Conservation (phyloP, 2,797 vertebrate genomes). For the Bucorvus abyssinicus region DNA sequence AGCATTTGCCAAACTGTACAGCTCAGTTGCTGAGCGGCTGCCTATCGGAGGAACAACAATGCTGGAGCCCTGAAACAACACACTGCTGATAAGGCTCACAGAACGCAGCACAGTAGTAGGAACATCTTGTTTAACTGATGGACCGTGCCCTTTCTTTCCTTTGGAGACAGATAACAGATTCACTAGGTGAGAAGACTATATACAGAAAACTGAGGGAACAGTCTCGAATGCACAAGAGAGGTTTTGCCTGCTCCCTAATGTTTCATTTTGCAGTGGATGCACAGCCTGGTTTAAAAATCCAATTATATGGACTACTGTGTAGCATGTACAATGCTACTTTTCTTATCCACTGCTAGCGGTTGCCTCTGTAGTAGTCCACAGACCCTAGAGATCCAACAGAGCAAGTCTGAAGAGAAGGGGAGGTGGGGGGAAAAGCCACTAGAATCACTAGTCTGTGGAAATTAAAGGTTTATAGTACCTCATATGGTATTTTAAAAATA, state of each 20-base stretch:
- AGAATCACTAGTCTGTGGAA: background rate
- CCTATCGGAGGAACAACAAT: background rate
- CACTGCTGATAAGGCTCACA: background rate
- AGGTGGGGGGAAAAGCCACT: no score
- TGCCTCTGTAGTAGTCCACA: background rate
- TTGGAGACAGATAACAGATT: background rate
- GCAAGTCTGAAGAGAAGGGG: background rate
- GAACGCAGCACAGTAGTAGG: background rate
- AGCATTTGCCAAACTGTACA: background rate
- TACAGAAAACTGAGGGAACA: background rate
- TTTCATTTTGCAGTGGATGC: background rate
- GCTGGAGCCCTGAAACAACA: slow-evolving; percentile 33
- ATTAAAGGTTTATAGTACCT: background rate
- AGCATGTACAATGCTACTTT: background rate
- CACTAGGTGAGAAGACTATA: background rate
- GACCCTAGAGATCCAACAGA: background rate
- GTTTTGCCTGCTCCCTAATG: background rate
- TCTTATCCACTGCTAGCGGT: background rate
- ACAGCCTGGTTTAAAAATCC: background rate
- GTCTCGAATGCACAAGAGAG: background rate
- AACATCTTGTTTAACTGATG: background rate
- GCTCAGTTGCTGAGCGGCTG: background rate
- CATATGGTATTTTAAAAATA: background rate
- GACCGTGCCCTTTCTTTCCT: background rate
- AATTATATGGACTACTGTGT: background rate